These are phyloP conservation scores for Oxytorus armatus DNA, from an alignment of 2,888 invertebrate genomes.

Conservation along the genomic window DNA sequence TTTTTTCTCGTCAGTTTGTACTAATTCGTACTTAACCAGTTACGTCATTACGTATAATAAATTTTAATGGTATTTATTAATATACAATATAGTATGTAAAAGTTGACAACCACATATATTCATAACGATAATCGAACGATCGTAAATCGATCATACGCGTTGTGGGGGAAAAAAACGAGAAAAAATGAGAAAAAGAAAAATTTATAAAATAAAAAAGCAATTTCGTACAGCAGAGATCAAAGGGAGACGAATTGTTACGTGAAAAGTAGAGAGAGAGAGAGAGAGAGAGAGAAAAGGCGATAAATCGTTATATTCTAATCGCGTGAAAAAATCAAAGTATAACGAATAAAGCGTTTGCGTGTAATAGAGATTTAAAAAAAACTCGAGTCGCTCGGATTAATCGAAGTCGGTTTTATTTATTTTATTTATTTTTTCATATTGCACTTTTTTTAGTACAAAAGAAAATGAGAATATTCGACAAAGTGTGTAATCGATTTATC, in stretches of 20 bases:
- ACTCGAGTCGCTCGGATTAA: conserved; percentile 4
- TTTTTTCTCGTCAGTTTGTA: conserved; percentile 71
- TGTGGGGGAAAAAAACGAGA: no score
- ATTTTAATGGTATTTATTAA: conserved; percentile 15
- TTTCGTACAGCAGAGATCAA: conserved; percentile 37
- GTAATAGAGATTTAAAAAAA: background rate
- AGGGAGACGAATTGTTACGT: conserved; percentile 47
- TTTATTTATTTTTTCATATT: no score
- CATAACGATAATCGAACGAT: conserved; percentile 19
- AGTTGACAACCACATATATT: conserved; percentile 28
- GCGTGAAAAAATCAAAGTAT: background rate
- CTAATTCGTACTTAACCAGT: conserved; percentile 68
- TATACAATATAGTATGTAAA: conserved; percentile 52
- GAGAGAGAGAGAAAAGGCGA: no score
- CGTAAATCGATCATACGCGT: no score
- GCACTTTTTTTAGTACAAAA: no score
- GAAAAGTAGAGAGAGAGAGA: conserved; percentile 43
- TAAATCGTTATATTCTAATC: no score
- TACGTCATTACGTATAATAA: conserved; percentile 13
- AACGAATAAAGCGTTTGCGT: background rate
- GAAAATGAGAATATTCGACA: background rate
- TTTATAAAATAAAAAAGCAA: conserved; percentile 20
- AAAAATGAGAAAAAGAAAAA: no score
- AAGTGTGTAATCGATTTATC: background rate
- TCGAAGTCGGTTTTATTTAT: no score